Evolutionary conservation across 1,140 invertebrate species (phyloP).

Genomic region (Calosoma granatense): DNA sequence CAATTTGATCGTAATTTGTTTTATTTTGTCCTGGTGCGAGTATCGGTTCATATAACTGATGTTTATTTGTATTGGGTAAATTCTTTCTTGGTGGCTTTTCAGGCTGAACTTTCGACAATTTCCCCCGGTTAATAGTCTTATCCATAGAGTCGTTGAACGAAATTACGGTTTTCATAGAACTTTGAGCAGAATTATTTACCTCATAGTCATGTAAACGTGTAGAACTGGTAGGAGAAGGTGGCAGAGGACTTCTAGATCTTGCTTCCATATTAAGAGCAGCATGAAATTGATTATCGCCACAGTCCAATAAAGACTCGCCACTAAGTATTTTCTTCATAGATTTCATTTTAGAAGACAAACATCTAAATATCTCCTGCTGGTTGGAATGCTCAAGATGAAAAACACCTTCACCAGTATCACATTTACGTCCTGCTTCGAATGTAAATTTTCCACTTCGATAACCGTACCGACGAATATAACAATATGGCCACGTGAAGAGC

Average conservation of each 20-base stretch:
- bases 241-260: conserved; percentile 63
- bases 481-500: conserved; percentile 77
- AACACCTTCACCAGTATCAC: conserved; percentile 72
- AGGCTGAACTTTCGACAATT: conserved; percentile 45
- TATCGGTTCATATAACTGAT: conserved; percentile 40
- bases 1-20: conserved; percentile 52
- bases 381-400: conserved; percentile 71
- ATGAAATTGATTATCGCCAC: conserved; percentile 62
- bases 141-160: conserved; percentile 1
- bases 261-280: conserved; percentile 62
- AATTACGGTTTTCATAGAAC: conserved; percentile 27
- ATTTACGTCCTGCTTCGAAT: conserved; percentile 84
- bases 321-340: conserved; percentile 71
- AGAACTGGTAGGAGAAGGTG: conserved; percentile 48
- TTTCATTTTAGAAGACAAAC: conserved; percentile 69
- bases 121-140: conserved; percentile 21
- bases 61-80: conserved; percentile 35
- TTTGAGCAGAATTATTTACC: conserved; percentile 26
- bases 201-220: conserved; percentile 39
- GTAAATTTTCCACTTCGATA: conserved; percentile 73
- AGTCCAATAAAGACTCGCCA: conserved; percentile 55
- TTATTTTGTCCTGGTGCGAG: conserved; percentile 27
- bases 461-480: conserved; percentile 74
- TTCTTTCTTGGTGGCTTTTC: conserved; percentile 55
- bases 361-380: conserved; percentile 69